Base-by-base conservation (phyloP, 1,140 invertebrate genomes). In the Oppia nitens region DNA sequence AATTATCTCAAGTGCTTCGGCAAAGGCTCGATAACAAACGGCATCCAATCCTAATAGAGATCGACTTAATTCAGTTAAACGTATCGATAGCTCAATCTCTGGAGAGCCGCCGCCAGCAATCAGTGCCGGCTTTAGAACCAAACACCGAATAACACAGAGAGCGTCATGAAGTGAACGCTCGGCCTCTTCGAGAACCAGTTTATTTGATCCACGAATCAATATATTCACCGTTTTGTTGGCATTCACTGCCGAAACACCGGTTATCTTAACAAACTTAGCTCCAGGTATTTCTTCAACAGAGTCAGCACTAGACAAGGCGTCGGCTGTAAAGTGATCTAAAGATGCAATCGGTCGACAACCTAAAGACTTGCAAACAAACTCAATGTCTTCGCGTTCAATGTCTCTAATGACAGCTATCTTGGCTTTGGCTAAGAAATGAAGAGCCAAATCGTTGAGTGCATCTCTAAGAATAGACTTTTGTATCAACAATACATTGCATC, bases 371-470 rank as follows among this genome's bases (percentile, higher is more conserved):
- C 90, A 94, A 50, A 98, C 80, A 73, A 94, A 98, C 67, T 97
- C 87, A 68, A 98, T 89, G 66, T 98, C 94, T 70, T 98, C 93
- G 51, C 95, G 79, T 74, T 98, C 95, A 64, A 98, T 82, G 72
- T 99, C 93, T 72, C 95, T 96, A 23, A 98, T 80, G 9, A 98
- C 93, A 85, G 99, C 87, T 47, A 96, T 94, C 71, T 99, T 99
- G 70, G 98, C 91, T 78, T 99, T 99, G 67, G 95, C 92, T 63
- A 99, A 76, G 73, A 98, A 98, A 71, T 99, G 96, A 64, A 98
- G 77, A 2, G 95, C 94, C 64, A 98, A 74, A 72, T 99, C 96
- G 68, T 84, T 95, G 12, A 98, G 76, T 24, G 96, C 93, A 81
- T 99, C 96, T 65, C 82, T 82, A 65, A 99, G 76, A 70, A 99